A percentile compares a stretch with the other conserved stretches of the same genome.
Evolutionary conservation across 2,113 vertebrate species (phyloP).

Genomic region (Aptenodytes patagonicus): DNA sequence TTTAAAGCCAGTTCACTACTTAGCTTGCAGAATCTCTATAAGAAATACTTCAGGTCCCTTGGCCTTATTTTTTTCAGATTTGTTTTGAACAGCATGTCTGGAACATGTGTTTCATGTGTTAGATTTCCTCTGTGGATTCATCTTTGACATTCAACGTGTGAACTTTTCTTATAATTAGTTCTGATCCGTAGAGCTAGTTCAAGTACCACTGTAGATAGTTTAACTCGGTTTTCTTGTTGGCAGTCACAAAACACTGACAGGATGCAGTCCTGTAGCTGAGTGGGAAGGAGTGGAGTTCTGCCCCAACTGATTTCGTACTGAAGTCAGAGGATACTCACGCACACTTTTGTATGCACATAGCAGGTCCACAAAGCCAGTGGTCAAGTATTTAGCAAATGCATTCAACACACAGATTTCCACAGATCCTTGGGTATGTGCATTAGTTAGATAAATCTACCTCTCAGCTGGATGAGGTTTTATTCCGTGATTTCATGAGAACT

Average conservation of each 20-base stretch:
- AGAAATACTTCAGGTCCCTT: slow-evolving; percentile 30
- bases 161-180: slow-evolving; percentile 42
- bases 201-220: neutral
- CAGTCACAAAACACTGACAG: neutral
- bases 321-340: neutral
- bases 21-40: slow-evolving; percentile 28
- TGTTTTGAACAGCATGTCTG: slow-evolving; percentile 40
- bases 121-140: slow-evolving; percentile 46
- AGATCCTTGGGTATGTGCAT: neutral
- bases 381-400: neutral
- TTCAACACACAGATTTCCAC: neutral
- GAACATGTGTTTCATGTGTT: slow-evolving; percentile 37
- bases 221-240: neutral
- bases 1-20: neutral
- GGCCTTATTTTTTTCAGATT: slow-evolving; percentile 22
- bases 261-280: neutral
- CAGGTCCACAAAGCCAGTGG: neutral
- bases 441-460: neutral
- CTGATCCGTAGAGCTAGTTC: slow-evolving; percentile 26
- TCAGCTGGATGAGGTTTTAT: neutral
- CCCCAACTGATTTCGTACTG: neutral
- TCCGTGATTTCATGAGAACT: neutral
- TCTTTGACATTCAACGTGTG: slow-evolving; percentile 39
- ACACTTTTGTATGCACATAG: neutral
- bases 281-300: neutral